A percentile compares a stretch with the other conserved stretches of the same genome.
These are phyloP conservation scores for Circaetus cinerascens DNA, from an alignment of 2,113 vertebrate species.

Conservation along the genomic window DNA sequence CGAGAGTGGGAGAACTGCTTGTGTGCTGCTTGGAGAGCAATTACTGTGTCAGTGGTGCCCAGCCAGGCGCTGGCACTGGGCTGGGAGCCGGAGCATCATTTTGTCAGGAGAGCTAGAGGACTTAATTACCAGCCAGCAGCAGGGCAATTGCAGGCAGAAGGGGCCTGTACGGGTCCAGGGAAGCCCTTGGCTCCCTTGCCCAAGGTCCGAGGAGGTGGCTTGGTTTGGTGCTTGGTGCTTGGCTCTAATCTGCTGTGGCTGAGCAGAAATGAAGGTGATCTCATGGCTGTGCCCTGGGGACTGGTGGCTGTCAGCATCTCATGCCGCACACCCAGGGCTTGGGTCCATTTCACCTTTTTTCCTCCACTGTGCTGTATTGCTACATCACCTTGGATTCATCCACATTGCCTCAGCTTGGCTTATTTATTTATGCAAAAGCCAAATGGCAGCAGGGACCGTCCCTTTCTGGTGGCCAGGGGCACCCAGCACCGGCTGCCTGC, in stretches of 20 bases:
- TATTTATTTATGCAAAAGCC: background rate
- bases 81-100: background rate
- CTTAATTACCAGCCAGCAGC: background rate
- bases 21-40: background rate
- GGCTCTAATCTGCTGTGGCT: background rate
- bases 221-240: background rate
- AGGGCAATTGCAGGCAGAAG: background rate
- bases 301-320: background rate
- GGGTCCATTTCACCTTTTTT: background rate
- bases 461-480: background rate
- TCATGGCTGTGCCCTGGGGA: accelerated
- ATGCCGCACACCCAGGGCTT: background rate
- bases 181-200: background rate
- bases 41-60: background rate
- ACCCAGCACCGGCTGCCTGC: background rate
- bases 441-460: background rate
- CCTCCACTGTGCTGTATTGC: accelerated
- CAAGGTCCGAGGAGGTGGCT: accelerated
- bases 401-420: background rate
- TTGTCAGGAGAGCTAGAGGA: background rate
- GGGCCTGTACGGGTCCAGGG: accelerated
- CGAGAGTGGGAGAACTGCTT: background rate
- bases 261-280: background rate
- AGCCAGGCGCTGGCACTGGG: background rate
- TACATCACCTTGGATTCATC: background rate